Base-by-base conservation (phyloP, 2,113 vertebrate species). In the Leucoraja erinaceus region DNA sequence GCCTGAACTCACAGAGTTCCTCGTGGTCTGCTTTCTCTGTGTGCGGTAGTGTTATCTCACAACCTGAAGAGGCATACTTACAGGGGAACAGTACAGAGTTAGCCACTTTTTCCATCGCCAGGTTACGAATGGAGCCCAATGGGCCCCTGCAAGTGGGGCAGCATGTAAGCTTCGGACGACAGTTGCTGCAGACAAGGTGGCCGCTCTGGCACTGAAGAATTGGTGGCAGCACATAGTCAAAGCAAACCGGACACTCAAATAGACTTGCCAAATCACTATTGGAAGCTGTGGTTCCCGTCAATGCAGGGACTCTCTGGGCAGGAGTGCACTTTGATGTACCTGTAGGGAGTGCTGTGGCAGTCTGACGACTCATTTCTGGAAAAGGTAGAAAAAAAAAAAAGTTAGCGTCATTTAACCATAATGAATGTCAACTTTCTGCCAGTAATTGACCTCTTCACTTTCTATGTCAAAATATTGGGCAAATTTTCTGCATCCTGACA, bases 301-400 rank as follows among this genome's bases (percentile, higher is more conserved):
- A 95, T 0, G 98, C 99, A 93, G 98, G 98, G 93, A 99, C 98
- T 94, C 98, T 96, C 97, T 99, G 99, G 14, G 99, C 98, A 0
- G 99, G 98, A 28, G 99, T 97, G 94, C 98, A 99, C 97, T 99
- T 99, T 3, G 99, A 99, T 93, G 98, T 99, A 96, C 99, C 99
- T 93, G 98, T 99, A 93, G 99, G 99, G 93, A 99, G 96, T 93
- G 99, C 98, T 96, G 99, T 98, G 92, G 98, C 99, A 94, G 99
- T 99, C 98, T 99, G 99, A 95, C 99, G 99, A 98, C 98, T 99
- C 99, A 99, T 99, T 97, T 98, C 99, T 99, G 95, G 5, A 95
- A 95, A 38, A 81, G 63, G 61, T 61, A 93, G n/a, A 12, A 14
- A n/a, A 28, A 61, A 56, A 1, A 1, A 47, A 28, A n/a, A 86